Evolutionary conservation across 2,113 vertebrate genomes (phyloP).

Genomic region (Salvator merianae): DNA sequence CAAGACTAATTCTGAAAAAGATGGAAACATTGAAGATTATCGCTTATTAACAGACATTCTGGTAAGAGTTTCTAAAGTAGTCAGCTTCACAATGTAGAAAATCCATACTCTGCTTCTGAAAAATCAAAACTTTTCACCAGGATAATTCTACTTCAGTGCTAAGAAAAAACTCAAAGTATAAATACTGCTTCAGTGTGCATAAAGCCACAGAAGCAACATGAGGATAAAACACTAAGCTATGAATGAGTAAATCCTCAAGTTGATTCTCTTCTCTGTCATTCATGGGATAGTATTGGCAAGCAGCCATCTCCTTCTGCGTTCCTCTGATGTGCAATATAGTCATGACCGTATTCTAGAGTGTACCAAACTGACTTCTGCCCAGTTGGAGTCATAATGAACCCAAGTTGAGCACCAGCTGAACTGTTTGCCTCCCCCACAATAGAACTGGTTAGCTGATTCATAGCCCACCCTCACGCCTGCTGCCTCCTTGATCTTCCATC

Average conservation of each 20-base stretch:
- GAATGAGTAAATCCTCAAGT: not conserved
- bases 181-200: not conserved
- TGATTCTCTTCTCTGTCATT: not conserved
- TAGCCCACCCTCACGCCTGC: too few species aligned
- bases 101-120: not conserved
- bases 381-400: not conserved
- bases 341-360: not conserved
- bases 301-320: not conserved
- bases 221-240: not conserved
- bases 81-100: not conserved
- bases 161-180: not conserved
- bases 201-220: not conserved
- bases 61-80: slow-evolving; percentile 73
- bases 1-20: slow-evolving; percentile 77
- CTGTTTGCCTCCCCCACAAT: too few species aligned
- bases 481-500: too few species aligned
- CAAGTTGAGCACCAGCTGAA: too few species aligned
- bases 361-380: too few species aligned
- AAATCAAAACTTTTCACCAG: not conserved
- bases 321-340: not conserved
- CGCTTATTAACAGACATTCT: slow-evolving; percentile 94
- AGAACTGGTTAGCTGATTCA: too few species aligned
- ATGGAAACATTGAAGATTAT: slow-evolving; percentile 87
- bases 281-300: not conserved
- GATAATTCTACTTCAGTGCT: not conserved